Percentiles rank a stretch among this genome's conserved stretches.
Evolutionary conservation across 2,888 invertebrate genomes (phyloP).

Genomic region (Drosophila dives): DNA sequence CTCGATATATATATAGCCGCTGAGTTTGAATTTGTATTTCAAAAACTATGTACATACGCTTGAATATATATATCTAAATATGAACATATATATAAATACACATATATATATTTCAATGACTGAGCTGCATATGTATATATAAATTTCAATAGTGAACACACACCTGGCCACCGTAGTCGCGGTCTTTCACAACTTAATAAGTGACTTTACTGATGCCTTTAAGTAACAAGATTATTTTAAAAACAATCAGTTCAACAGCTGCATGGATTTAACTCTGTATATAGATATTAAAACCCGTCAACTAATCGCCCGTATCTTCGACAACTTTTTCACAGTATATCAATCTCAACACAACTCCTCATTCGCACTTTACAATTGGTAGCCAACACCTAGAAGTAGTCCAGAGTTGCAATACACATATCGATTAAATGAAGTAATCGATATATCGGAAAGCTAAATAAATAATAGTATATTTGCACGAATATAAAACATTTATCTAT

Average conservation of each 20-base stretch:
- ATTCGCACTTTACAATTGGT: constrained; percentile 75
- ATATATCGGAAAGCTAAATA: background rate
- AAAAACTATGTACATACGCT: constrained; percentile 1
- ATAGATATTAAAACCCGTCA: constrained; percentile 18
- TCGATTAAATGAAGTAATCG: constrained; percentile 24
- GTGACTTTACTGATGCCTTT: constrained; percentile 5
- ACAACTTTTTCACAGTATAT: constrained; percentile 48
- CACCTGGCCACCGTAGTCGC: constrained; percentile 36
- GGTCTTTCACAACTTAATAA: constrained; percentile 12
- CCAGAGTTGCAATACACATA: constrained; percentile 33
- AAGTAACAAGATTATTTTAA: constrained; percentile 7
- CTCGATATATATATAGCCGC: constrained; percentile 9
- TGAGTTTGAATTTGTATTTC: background rate
- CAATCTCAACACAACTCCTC: constrained; percentile 64
- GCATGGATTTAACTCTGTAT: constrained; percentile 9
- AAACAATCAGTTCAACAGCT: constrained; percentile 15
- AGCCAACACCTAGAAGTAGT: constrained; percentile 69
- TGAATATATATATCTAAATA: constrained; percentile 1
- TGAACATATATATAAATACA: constrained; percentile 4
- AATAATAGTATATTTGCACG: constrained; percentile 7
- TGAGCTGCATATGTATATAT: constrained; percentile 18
- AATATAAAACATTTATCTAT: background rate
- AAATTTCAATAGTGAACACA: constrained; percentile 30
- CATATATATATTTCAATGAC: constrained; percentile 12
- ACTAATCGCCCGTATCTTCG: constrained; percentile 32